These are phyloP conservation scores for Anser brachyrhynchus DNA, from an alignment of 2,113 vertebrate genomes.

Conservation along the genomic window DNA sequence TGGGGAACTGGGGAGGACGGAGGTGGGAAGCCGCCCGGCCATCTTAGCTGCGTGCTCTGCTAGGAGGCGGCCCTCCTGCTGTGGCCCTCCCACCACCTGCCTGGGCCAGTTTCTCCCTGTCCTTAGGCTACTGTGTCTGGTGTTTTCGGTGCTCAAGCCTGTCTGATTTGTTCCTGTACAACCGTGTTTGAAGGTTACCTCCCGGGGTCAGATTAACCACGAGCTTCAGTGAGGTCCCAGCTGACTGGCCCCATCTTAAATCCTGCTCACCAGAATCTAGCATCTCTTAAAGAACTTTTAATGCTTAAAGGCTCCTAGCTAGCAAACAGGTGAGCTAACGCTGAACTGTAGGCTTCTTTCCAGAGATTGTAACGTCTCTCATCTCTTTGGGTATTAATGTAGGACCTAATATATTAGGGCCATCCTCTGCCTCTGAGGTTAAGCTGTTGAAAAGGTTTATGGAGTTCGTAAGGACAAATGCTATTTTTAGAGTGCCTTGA, in stretches of 20 bases:
- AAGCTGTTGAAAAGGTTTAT: background rate
- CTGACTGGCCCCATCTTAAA: background rate
- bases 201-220: background rate
- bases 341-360: background rate
- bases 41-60: conserved; percentile 79
- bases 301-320: background rate
- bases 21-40: conserved; percentile 75
- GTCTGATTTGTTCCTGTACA: background rate
- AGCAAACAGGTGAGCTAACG: background rate
- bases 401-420: background rate
- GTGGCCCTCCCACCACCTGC: conserved; percentile 18
- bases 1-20: background rate
- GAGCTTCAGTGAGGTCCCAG: background rate
- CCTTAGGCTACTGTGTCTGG: background rate
- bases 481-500: background rate
- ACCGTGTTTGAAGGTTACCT: background rate
- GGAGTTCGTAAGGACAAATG: background rate
- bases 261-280: background rate
- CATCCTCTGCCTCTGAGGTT: background rate
- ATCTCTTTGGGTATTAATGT: background rate
- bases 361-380: background rate
- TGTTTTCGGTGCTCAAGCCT: background rate
- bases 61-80: conserved; percentile 59
- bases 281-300: background rate
- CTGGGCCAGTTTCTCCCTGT: conserved; percentile 3